Base-by-base conservation (phyloP, 1,140 invertebrate species). In the Aphidius ervi region DNA sequence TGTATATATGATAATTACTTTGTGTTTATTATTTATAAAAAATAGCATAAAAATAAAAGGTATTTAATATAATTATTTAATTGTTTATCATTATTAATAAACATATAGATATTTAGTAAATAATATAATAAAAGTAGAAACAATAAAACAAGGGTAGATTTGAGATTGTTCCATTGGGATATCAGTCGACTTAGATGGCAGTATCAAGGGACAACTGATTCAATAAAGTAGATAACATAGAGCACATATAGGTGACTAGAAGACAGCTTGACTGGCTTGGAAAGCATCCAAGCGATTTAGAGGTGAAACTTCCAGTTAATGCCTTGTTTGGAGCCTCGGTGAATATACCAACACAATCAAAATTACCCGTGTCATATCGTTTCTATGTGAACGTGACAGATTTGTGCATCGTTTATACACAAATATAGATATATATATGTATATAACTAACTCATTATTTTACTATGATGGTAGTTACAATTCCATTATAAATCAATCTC, bases 141-240 rank as follows among this genome's bases (percentile, higher is more conserved):
- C 3, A 43, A 56, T 39, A 50, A 45, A 65, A 55, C 59, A 63
- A 65, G 58, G 59, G 65, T 67, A 67, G 64, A 73, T 71, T 68
- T 68, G 67, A 71, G 68, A 74, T 71, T 71, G 70, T 63, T 63
- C 58, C 63, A 20, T 46, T 23, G 61, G 65, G 64, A 70, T 67
- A 67, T 45, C 54, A 46, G 16, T 31, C 6, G 61, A 56, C 58
- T 63, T 52, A 62, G 60, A 52, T 59, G 61, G 5, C 37, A 63
- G 62, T 66, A 63, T 59, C 58, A 62, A 66, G 67, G 57, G 63
- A 59, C 60, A 64, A 63, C 62, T 67, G 68, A 73, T 73, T 73
- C 70, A 73, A 73, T 73, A 72, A 73, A 73, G 65, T 65, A 63
- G 67, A 71, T 68, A 70, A 67, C 63, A 63, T 65, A 65, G 63